Evolutionary conservation across 2,888 invertebrate genomes (phyloP), one percentile per base, ranked within the genome.

Genomic region (Magallana nippona): DNA sequence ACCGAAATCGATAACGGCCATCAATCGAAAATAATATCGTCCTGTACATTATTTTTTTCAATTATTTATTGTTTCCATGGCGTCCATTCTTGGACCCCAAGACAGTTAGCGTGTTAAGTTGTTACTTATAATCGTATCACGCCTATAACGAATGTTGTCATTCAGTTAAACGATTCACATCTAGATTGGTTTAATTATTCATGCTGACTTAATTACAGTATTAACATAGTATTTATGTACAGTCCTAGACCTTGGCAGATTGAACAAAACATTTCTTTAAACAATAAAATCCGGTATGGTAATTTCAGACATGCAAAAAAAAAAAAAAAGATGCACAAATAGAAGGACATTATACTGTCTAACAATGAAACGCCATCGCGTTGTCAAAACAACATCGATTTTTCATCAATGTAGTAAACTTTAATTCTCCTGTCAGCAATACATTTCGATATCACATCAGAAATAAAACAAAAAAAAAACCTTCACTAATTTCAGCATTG

Each of bases 301-400:
- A 22, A 60, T 60, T 27, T 71, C 27, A 13, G 15, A 11, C 10
- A 11, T 32, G 44, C 13, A 71, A 13, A n/a, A 0, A 71, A 32
- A n/a, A 0, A 71, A 32, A 22, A 27, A 13, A 10, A 19, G 17
- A 19, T 60, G 19, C 15, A 15, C 32, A 27, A 15, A 3, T 32
- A 0, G 15, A 71, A 27, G 27, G 32, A 71, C 22, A 32, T 71
- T 71, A 13, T 32, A 27, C 13, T 15, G 13, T 27, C 15, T 71
- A 71, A 27, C 22, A 27, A 63, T 27, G n/a, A 15, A 58, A n/a
- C 2, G 22, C 71, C 71, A 71, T 32, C 15, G 32, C 71, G 71
- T 71, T 71, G 71, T 71, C 71, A 71, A 71, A 71, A 71, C 71
- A 71, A 71, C 22, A 71, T 71, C 71, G 71, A 71, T 71, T 71